phyloP scores from a whole-genome alignment of 2,797 vertebrate genomes.

The Triplophysa yarkandensis region DNA sequence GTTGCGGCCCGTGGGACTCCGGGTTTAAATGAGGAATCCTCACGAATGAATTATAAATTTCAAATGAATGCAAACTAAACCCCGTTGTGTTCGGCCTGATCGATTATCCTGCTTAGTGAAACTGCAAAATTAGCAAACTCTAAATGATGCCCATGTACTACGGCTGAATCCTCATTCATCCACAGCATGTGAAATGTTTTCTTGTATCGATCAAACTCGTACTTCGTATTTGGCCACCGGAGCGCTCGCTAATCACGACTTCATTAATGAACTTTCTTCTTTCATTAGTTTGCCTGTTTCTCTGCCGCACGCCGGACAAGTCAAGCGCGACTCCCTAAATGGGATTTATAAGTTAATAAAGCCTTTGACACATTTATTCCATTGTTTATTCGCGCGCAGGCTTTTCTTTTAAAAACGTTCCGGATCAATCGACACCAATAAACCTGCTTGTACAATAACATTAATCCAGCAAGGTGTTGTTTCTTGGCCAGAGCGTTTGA shows the following conservation, averaged over 20 bases:
- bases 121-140: constrained; percentile 48
- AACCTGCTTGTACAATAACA: not conserved
- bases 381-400: constrained; percentile 4
- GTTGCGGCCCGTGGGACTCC: constrained; percentile 2
- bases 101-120: constrained; percentile 29
- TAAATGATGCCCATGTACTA: constrained; percentile 45
- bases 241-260: not conserved
- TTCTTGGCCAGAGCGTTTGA: not conserved
- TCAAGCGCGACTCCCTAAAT: not conserved
- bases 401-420: not conserved
- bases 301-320: not conserved
- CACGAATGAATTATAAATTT: constrained; percentile 5
- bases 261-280: constrained; percentile 19
- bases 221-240: not conserved
- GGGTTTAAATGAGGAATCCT: not conserved
- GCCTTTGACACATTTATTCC: not conserved
- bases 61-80: not conserved
- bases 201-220: constrained; percentile 28
- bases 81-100: constrained; percentile 8
- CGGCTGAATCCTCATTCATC: constrained; percentile 39
- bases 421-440: not conserved
- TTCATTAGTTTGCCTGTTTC: not conserved
- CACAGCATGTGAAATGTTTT: constrained; percentile 3
- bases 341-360: constrained; percentile 6
- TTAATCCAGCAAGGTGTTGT: not conserved